These are phyloP conservation scores for Philereme transversata DNA, from an alignment of 2,888 invertebrate species.

Conservation along the genomic window DNA sequence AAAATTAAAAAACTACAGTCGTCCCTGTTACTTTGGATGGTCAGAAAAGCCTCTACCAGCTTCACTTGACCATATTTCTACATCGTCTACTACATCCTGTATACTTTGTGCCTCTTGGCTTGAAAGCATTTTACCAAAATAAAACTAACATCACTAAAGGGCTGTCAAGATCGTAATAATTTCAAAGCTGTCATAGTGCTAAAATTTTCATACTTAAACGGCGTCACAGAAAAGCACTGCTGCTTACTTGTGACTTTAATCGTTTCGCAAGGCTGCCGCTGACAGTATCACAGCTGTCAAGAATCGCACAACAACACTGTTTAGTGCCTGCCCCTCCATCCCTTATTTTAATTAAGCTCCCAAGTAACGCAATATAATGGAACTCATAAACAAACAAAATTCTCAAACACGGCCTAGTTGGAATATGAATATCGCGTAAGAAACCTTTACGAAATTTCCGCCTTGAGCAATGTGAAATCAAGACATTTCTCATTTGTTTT, in stretches of 20 bases:
- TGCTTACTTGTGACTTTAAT: conserved; percentile 2
- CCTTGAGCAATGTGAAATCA: conserved; percentile 16
- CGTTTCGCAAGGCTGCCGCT: conserved; percentile 26
- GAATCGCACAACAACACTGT: conserved; percentile 48
- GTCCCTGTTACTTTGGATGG: no score
- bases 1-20: no score
- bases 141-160: no score
- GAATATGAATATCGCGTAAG: conserved; percentile 43
- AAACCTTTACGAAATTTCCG: conserved; percentile 19
- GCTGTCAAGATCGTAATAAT: conserved; percentile 1
- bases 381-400: conserved; percentile 55
- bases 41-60: no score
- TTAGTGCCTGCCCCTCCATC: conserved; percentile 44
- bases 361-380: conserved; percentile 53
- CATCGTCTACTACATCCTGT: no score
- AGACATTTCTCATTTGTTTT: conserved; percentile 29
- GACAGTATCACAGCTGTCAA: conserved; percentile 53
- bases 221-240: conserved; percentile 14
- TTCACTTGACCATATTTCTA: no score
- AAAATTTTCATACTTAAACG: not conserved
- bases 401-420: conserved; percentile 42
- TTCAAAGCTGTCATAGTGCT: not conserved
- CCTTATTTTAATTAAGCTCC: conserved; percentile 60
- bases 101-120: no score
- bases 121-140: no score